Evolutionary conservation across 1,140 invertebrate species (phyloP), one percentile per base, ranked within the genome.

Genomic region (Geopemphigus sp.): DNA sequence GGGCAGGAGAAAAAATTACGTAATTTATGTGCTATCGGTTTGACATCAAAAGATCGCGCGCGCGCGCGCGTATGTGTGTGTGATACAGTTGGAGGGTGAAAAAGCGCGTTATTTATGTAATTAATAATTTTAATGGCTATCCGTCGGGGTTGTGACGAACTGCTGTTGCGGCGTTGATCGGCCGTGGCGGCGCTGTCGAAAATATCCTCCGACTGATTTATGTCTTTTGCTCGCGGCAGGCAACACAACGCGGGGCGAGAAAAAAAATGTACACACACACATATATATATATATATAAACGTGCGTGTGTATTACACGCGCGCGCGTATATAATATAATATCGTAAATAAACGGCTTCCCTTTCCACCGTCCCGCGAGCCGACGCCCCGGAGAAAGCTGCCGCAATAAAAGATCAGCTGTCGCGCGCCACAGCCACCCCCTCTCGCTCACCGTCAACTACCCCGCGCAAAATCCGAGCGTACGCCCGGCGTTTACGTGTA

Each of bases 341-440:
- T 76, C 73, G 59, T 76, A 78, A 63, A 78, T 78, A 78, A 78
- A 78, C 74, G 74, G 54, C 54, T 45, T 59, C 74, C 56, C 32
- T 8, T n/a, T n/a, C n/a, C n/a, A n/a, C 74, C 57, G n/a, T 39
- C 32, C 26, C 57, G 39, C 32, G 19, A 39, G 39, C 74, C 39
- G 22, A 17, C 53, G 8, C 73, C 39, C 14, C 56, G 24, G 45
- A 19, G 57, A 78, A 78, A 78, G 57, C 74, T 78, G 74, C 26
- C n/a, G 73, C 73, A 76, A 76, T 78, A 78, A 78, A 78, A 78
- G 74, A 78, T 78, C 74, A 78, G 74, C 74, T 78, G 74, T 78
- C 74, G 61, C 10, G 32, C 22, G 56, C 56, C 12, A 32, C 3
- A 1, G 8, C 5, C 0, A 39, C 64, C 50, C 17, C 53, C 70